A percentile compares a stretch with the other conserved stretches of the same genome.
phyloP scores from a whole-genome alignment of 2,888 invertebrate species.

The Luperina nickerlii region DNA sequence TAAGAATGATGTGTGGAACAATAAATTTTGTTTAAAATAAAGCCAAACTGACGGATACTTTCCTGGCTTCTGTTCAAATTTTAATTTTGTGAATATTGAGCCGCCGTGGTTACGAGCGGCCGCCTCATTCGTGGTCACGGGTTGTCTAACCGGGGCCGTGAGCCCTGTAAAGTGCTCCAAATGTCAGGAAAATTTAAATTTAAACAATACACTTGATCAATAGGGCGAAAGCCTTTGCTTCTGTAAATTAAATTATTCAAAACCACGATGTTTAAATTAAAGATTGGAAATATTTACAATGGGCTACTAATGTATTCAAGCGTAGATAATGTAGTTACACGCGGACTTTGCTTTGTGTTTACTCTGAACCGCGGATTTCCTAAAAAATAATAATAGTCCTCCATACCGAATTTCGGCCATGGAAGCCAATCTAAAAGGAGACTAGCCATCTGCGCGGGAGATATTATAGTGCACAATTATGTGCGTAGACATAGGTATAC shows the following conservation, averaged over 20 bases:
- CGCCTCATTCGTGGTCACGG: conserved; percentile 58
- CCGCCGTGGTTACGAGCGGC: conserved; percentile 45
- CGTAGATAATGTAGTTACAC: not conserved
- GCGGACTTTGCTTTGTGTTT: not conserved
- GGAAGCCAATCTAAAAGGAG: not conserved
- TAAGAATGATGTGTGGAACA: conserved; percentile 15
- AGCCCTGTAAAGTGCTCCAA: conserved; percentile 40
- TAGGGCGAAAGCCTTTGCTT: conserved; percentile 10
- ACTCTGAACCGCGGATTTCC: too few species aligned
- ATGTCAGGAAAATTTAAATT: conserved; percentile 54
- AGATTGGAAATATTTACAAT: conserved; percentile 12
- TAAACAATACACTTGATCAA: conserved; percentile 51
- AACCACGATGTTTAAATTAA: conserved; percentile 18
- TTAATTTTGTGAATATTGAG: conserved; percentile 59
- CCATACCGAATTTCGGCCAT: not conserved
- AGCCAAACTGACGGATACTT: conserved; percentile 41
- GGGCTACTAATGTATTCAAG: not conserved
- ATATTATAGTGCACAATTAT: too few species aligned
- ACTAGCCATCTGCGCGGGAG: not conserved
- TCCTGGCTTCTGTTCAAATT: conserved; percentile 38
- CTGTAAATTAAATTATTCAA: conserved; percentile 21
- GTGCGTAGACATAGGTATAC: too few species aligned
- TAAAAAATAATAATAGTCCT: not conserved
- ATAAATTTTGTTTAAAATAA: conserved; percentile 38
- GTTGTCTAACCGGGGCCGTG: conserved; percentile 49